Percentiles rank a stretch among this genome's conserved stretches.
Conservation (phyloP, 2,113 vertebrate species). For the Vireo altiloquus region DNA sequence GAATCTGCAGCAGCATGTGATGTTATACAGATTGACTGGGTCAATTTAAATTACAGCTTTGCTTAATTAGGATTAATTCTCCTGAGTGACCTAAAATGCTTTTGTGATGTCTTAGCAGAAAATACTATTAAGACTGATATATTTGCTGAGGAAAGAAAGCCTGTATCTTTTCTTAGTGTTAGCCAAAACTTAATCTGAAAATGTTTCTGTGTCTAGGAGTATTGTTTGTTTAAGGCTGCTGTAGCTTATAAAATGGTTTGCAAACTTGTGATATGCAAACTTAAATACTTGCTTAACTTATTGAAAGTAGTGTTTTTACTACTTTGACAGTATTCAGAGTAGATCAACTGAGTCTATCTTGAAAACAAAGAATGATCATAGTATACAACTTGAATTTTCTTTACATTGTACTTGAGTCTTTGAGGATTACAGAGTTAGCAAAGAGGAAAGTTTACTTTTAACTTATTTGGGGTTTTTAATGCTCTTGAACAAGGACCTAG, state of each 20-base stretch:
- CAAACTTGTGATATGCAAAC: not conserved
- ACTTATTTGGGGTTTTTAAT: not conserved
- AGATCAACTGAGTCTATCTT: not conserved
- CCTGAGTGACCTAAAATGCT: not conserved
- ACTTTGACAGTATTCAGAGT: not conserved
- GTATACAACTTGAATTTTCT: not conserved
- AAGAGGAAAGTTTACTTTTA: not conserved
- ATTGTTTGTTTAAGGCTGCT: not conserved
- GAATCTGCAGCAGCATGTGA: not conserved
- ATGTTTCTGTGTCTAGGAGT: not conserved
- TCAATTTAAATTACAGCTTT: constrained; percentile 24
- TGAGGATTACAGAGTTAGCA: not conserved
- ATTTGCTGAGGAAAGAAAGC: not conserved
- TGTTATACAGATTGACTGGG: not conserved
- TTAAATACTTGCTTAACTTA: not conserved
- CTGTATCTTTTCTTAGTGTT: not conserved
- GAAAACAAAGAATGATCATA: not conserved
- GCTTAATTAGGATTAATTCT: constrained; percentile 34
- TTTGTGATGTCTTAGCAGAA: not conserved
- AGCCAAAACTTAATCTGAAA: not conserved
- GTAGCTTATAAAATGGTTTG: not conserved
- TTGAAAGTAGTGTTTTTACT: not conserved
- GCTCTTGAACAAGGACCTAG: not conserved
- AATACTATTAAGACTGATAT: not conserved
- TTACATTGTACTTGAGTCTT: rapidly evolving